phyloP scores from a whole-genome alignment of 2,888 invertebrate genomes.

The Neocrepidodera transversa region DNA sequence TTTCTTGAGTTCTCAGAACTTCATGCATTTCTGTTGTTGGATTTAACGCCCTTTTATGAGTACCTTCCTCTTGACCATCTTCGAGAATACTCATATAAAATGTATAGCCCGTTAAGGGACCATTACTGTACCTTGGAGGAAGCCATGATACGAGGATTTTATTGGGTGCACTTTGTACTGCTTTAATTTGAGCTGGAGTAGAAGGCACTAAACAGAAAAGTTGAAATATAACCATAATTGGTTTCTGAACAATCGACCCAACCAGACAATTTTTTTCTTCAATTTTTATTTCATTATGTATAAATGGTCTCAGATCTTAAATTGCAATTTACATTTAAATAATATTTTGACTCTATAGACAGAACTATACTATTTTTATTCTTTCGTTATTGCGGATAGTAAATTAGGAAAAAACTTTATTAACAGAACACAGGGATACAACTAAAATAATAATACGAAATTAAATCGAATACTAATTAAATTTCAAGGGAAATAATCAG shows the following conservation, averaged over 20 bases:
- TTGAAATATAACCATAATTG: conserved; percentile 7
- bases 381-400: no score
- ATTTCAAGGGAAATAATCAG: no score
- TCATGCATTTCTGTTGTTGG: conserved; percentile 76
- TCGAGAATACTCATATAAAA: conserved; percentile 83
- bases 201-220: conserved; percentile 75
- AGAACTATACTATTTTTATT: no score
- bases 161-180: conserved; percentile 83
- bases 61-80: conserved; percentile 79
- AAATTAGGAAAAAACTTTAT: no score
- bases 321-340: no score
- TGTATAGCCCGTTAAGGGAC: conserved; percentile 82
- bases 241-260: not conserved
- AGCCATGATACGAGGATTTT: conserved; percentile 90
- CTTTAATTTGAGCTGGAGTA: conserved; percentile 89
- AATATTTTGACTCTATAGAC: no score
- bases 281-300: no score
- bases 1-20: conserved; percentile 73
- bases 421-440: no score
- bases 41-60: conserved; percentile 76
- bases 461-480: no score
- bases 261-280: no score
- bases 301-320: no score
- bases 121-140: conserved; percentile 84
- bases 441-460: no score